Conservation (phyloP, 2,888 invertebrate genomes). For the Atethmia centrago region DNA sequence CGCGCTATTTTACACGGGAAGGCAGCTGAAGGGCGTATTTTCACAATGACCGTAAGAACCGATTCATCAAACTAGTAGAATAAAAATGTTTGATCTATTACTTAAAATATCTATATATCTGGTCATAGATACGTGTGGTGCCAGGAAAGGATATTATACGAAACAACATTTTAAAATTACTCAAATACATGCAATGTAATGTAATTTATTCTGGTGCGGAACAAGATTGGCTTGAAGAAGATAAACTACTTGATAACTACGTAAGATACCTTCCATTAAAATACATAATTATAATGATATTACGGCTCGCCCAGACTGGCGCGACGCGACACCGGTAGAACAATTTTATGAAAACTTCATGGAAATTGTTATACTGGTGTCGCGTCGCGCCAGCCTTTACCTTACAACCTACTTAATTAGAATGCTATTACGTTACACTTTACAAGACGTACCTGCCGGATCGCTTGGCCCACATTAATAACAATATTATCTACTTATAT, state of each 20-base stretch:
- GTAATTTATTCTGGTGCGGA: constrained; percentile 64
- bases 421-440: not conserved
- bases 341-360: too few species aligned
- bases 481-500: not conserved
- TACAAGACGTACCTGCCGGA: not conserved
- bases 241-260: constrained; percentile 65
- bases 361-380: too few species aligned
- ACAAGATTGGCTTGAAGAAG: constrained; percentile 64
- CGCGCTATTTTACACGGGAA: constrained; percentile 72
- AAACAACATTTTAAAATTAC: constrained; percentile 68
- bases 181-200: constrained; percentile 71
- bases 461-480: not conserved
- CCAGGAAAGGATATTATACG: constrained; percentile 48
- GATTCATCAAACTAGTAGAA: not conserved
- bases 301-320: too few species aligned
- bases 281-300: not conserved
- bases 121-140: constrained; percentile 63
- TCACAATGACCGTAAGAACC: constrained; percentile 71
- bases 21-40: constrained; percentile 72
- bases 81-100: not conserved
- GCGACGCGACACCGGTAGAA: too few species aligned
- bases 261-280: constrained; percentile 63
- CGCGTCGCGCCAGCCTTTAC: too few species aligned
- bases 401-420: too few species aligned
- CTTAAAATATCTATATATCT: not conserved